A percentile compares a stretch with the other conserved stretches of the same genome.
Conservation (phyloP, 1,140 invertebrate genomes). For the Drosophila sechellia region DNA sequence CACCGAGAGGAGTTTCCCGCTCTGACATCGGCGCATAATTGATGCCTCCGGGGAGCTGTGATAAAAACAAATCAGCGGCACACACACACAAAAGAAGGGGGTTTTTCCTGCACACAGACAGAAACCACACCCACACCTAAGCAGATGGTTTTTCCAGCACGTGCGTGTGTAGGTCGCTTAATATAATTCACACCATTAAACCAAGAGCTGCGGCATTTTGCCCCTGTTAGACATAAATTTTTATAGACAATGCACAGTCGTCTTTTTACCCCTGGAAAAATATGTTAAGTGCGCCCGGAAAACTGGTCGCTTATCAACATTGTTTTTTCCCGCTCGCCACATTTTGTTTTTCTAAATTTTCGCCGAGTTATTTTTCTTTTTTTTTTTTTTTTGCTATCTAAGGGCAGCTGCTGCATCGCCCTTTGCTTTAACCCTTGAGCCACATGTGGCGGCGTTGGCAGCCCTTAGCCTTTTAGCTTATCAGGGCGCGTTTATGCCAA, state of each 20-base stretch:
- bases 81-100: constrained; percentile 23
- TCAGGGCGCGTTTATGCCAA: constrained; percentile 70
- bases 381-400: constrained; percentile 19
- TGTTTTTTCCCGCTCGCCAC: constrained; percentile 56
- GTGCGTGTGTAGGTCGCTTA: constrained; percentile 59
- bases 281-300: constrained; percentile 68
- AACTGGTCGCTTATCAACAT: constrained; percentile 67
- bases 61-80: constrained; percentile 79
- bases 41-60: constrained; percentile 80
- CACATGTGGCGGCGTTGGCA: constrained; percentile 34
- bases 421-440: constrained; percentile 50
- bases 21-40: constrained; percentile 69
- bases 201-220: constrained; percentile 74
- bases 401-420: constrained; percentile 10
- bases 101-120: constrained; percentile 10
- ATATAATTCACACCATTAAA: constrained; percentile 83
- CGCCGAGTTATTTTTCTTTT: constrained; percentile 51
- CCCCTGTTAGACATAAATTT: constrained; percentile 75
- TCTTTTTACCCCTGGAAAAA: constrained; percentile 40
- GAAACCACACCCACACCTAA: constrained; percentile 7
- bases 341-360: constrained; percentile 24
- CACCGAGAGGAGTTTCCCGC: constrained; percentile 21
- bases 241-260: constrained; percentile 66
- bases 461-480: constrained; percentile 70
- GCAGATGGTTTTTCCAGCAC: constrained; percentile 22